Evolutionary conservation across 2,888 invertebrate species (phyloP).

Genomic region (Drosophila lacicola): DNA sequence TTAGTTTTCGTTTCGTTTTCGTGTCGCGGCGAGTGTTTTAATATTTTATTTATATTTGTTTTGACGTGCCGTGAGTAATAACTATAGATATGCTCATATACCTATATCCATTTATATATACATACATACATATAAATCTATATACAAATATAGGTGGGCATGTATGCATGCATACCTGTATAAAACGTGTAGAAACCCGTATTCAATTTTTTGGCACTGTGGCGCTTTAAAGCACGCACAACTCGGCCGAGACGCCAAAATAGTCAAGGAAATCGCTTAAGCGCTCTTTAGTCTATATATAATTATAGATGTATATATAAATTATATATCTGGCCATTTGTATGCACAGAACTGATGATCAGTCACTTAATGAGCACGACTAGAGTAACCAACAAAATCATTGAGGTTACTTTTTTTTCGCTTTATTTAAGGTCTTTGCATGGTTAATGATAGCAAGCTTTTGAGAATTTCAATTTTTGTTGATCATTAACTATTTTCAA

Average conservation of each 20-base stretch:
- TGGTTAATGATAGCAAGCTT: constrained; percentile 17
- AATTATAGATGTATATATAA: background rate
- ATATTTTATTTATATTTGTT: constrained; percentile 77
- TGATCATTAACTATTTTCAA: background rate
- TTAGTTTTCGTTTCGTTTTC: constrained; percentile 62
- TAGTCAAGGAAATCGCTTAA: constrained; percentile 60
- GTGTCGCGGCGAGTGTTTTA: constrained; percentile 45
- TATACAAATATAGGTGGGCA: background rate
- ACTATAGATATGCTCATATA: constrained; percentile 65
- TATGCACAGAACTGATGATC: constrained; percentile 60
- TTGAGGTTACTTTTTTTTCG: constrained; percentile 42
- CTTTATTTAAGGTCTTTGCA: constrained; percentile 40
- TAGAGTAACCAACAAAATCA: constrained; percentile 25
- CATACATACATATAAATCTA: constrained; percentile 10
- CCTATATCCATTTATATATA: constrained; percentile 9
- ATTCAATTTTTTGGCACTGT: constrained; percentile 49
- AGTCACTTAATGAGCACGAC: constrained; percentile 37
- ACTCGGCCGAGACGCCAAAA: constrained; percentile 61
- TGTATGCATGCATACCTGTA: constrained; percentile 26
- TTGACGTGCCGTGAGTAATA: constrained; percentile 81
- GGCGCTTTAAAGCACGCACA: constrained; percentile 64
- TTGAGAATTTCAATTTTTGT: constrained; percentile 37
- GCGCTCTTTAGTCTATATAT: constrained; percentile 24
- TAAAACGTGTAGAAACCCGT: constrained; percentile 63
- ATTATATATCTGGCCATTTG: constrained; percentile 32